phyloP scores from a whole-genome alignment of 2,797 vertebrate genomes.

The Platalea minor region DNA sequence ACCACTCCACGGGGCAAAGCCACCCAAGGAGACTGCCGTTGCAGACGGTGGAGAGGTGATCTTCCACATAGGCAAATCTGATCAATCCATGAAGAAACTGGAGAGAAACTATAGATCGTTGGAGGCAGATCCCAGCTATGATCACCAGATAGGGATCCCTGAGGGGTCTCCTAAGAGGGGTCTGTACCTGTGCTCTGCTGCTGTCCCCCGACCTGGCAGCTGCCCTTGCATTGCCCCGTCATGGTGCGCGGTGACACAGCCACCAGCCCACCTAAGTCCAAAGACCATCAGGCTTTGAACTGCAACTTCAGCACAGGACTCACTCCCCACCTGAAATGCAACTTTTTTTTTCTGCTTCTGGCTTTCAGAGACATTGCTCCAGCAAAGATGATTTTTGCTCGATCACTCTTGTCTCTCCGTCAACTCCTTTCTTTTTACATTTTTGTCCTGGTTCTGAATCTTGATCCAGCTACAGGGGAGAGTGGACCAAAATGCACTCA shows the following conservation, averaged over 20 bases:
- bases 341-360: accelerated
- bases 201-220: neutral
- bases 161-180: neutral
- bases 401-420: neutral
- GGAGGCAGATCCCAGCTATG: neutral
- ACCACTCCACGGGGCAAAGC: neutral
- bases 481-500: neutral
- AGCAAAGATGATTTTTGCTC: neutral
- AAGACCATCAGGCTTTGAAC: neutral
- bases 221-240: accelerated
- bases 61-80: neutral
- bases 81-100: neutral
- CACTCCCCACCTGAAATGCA: neutral
- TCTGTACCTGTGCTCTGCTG: neutral
- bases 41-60: accelerated
- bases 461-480: neutral
- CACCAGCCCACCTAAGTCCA: neutral
- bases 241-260: neutral
- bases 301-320: neutral
- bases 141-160: neutral
- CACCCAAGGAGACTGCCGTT: accelerated
- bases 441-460: neutral
- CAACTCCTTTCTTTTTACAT: neutral
- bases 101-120: neutral
- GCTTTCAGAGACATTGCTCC: neutral